A percentile compares a stretch with the other conserved stretches of the same genome.
Evolutionary conservation across 1,140 invertebrate genomes (phyloP).

Genomic region (Drosophila tropicalis): DNA sequence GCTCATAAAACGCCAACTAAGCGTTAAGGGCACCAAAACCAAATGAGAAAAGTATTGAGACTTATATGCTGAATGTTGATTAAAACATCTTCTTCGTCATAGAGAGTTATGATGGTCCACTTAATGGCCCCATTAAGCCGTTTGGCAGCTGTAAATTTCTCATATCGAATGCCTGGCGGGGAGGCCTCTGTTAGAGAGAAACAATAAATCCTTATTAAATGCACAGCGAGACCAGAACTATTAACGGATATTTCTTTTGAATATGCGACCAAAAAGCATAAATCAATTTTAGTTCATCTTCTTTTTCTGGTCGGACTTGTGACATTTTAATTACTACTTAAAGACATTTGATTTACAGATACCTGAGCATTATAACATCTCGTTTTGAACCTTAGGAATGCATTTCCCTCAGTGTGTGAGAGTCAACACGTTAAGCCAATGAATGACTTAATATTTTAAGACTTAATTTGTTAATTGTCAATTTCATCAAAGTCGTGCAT

Average conservation of each 20-base stretch:
- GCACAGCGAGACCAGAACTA: conserved; percentile 63
- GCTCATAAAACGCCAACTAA: conserved; percentile 74
- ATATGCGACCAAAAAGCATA: conserved; percentile 61
- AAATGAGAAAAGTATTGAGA: background rate
- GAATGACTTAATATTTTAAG: background rate
- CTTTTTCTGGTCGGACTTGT: conserved; percentile 41
- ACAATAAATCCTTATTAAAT: conserved; percentile 81
- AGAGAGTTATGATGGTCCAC: conserved; percentile 63
- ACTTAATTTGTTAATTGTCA: conserved; percentile 11
- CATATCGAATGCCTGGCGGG: conserved; percentile 44
- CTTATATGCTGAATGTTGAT: conserved; percentile 55
- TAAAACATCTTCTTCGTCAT: conserved; percentile 62
- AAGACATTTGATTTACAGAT: conserved; percentile 66
- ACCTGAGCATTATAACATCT: conserved; percentile 26
- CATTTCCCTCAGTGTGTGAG: conserved; percentile 12
- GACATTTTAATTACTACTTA: conserved; percentile 76
- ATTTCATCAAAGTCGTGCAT: background rate
- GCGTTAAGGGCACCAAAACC: conserved; percentile 57
- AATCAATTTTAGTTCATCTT: conserved; percentile 65
- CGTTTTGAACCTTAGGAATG: background rate
- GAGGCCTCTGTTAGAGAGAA: conserved; percentile 65
- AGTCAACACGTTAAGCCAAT: conserved; percentile 6
- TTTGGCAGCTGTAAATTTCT: conserved; percentile 68
- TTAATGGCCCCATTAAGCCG: conserved; percentile 76
- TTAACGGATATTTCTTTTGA: conserved; percentile 76